Evolutionary conservation across 2,797 vertebrate genomes (phyloP).

Genomic region (Brachyalestes nurse): DNA sequence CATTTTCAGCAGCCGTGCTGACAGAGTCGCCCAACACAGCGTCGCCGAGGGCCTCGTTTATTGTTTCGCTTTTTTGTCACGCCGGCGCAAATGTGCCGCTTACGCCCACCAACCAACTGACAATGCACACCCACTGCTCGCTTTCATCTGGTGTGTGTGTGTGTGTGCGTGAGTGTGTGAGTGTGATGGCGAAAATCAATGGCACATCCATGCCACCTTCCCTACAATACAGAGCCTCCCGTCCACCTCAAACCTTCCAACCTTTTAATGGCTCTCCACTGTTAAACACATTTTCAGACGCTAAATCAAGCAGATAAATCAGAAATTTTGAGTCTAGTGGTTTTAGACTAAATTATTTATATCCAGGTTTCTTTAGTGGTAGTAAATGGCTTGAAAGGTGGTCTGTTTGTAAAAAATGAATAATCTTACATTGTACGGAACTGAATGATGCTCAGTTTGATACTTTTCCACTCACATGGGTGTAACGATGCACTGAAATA

Average conservation of each 20-base stretch:
- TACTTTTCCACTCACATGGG: too few species aligned
- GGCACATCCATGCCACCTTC: neutral
- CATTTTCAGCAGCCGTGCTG: neutral
- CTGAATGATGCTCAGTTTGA: too few species aligned
- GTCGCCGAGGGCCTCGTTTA: constrained; percentile 11
- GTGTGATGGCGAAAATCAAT: too few species aligned
- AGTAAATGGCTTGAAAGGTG: neutral
- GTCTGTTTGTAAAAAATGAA: neutral
- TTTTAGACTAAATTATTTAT: neutral
- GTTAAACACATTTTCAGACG: constrained; percentile 3
- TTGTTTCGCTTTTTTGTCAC: constrained; percentile 54
- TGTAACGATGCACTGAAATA: too few species aligned
- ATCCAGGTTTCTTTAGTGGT: neutral
- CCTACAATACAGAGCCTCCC: neutral
- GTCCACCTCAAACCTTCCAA: neutral
- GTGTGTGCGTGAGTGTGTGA: too few species aligned
- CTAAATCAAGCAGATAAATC: neutral
- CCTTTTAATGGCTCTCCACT: neutral
- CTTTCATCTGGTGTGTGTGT: constrained; percentile 36
- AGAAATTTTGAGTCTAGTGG: neutral
- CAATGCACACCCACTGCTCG: constrained; percentile 19
- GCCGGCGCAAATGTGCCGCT: constrained; percentile 50
- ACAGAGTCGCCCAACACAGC: neutral
- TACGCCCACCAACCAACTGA: constrained; percentile 52
- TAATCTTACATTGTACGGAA: too few species aligned